Evolutionary conservation across 1,140 invertebrate species (phyloP).

Genomic region (Neodiprion fabricii): DNA sequence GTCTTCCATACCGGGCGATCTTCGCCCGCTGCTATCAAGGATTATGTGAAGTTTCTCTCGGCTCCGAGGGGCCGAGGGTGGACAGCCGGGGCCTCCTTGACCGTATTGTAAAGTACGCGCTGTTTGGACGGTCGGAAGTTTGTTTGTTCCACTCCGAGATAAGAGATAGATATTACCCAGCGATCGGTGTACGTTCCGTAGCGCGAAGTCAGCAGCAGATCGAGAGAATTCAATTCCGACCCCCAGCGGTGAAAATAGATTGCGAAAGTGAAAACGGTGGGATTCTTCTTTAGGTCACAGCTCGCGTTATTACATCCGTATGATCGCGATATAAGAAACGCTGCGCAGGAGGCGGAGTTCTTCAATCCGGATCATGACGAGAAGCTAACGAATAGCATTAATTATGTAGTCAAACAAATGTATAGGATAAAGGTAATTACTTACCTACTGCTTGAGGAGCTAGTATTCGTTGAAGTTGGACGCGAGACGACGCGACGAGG

Average conservation of each 20-base stretch:
- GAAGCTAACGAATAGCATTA: neutral
- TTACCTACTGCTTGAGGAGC: neutral
- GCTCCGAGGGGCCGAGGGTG: conserved; percentile 5
- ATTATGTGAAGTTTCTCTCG: neutral
- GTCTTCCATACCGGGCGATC: neutral
- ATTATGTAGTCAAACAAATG: neutral
- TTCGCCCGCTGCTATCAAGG: neutral
- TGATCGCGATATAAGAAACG: no score
- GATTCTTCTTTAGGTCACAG: neutral
- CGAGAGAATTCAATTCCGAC: neutral
- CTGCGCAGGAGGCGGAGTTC: no score
- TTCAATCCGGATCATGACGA: no score
- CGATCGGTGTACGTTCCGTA: conserved; percentile 21
- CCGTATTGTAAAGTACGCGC: conserved; percentile 40
- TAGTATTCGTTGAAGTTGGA: neutral
- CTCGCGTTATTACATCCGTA: no score
- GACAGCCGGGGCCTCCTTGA: conserved; percentile 38
- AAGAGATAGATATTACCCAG: conserved; percentile 37
- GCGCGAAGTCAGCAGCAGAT: neutral
- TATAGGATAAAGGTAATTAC: conserved; percentile 3
- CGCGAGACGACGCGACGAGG: neutral
- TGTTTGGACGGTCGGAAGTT: conserved; percentile 41
- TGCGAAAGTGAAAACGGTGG: neutral
- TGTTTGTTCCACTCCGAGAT: conserved; percentile 50
- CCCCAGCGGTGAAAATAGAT: neutral